Evolutionary conservation across 2,797 vertebrate species (phyloP).

Genomic region (Trachurus trachurus): DNA sequence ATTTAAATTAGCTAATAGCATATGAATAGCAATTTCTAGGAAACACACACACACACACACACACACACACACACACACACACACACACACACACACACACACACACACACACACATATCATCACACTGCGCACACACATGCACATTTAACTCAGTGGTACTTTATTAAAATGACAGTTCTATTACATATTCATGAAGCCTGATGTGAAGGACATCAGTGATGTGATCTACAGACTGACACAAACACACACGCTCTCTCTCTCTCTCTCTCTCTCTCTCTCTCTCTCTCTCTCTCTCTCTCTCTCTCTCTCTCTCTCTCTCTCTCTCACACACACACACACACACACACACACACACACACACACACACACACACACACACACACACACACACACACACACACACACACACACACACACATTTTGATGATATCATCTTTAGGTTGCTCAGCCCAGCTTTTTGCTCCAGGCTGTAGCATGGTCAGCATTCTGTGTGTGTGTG

Average conservation of each 20-base stretch:
- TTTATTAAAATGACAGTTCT: constrained; percentile 68
- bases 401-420: constrained; percentile 24
- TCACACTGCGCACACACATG: background rate
- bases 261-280: background rate
- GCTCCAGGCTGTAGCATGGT: constrained; percentile 28
- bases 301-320: background rate
- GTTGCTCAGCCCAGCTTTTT: constrained; percentile 11
- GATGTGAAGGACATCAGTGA: constrained; percentile 63
- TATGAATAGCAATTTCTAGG: background rate
- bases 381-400: background rate
- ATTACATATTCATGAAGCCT: constrained; percentile 74
- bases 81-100: background rate
- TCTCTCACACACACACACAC: no score
- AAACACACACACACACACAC: background rate
- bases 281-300: background rate
- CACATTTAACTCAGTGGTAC: constrained; percentile 37
- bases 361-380: constrained; percentile 9
- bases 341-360: constrained; percentile 22
- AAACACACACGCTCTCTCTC: constrained; percentile 13
- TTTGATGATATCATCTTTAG: constrained; percentile 28
- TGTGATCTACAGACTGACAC: constrained; percentile 38
- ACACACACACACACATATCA: background rate
- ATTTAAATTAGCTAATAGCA: no score
- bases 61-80: background rate
- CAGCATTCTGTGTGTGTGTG: constrained; percentile 24